Base-by-base conservation (phyloP, 2,113 vertebrate species). In the Peucedramus taeniatus region DNA sequence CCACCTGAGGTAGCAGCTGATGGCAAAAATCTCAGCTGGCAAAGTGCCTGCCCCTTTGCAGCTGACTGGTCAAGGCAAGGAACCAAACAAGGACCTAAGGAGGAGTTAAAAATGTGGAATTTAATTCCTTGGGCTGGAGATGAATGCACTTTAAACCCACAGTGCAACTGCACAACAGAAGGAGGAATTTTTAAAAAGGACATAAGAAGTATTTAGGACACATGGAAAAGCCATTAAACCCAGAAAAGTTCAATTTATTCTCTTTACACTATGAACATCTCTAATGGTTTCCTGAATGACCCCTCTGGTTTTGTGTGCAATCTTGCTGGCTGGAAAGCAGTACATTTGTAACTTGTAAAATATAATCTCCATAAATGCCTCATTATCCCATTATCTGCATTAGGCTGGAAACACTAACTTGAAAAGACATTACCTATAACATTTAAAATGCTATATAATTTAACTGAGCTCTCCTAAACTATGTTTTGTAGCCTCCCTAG, bases 351-450 rank as follows among this genome's bases (percentile, higher is more conserved):
- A 93, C 42, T 93, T 93, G 61, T 66, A 78, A 87, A 90, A 83
- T 79, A 85, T 8, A 44, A 96, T 90, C 39, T 69, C 35, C 42
- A 85, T 83, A 91, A 96, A 90, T 50, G 54, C 23, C 75, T 90
- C 83, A 72, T 96, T 95, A 91, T 83, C 78, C 21, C 64, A 79
- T 85, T 91, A 85, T 51, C 66, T 77, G 84, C 79, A 57, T 87
- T 82, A 85, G 44, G 39, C 33, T 88, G 59, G 42, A 69, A 96
- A 91, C 33, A 63, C 63, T 54, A 74, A 77, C 75, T 50, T 54
- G 78, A 85, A 85, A 83, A 77, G 45, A 54, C 39, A 71, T 77
- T 85, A 79, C 74, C 30, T 79, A 2, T 24, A 84, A 63, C 30
- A 65, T 85, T 78, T 93, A 42, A 91, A 45, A 85, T 35, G 16